Evolutionary conservation across 2,797 vertebrate genomes (phyloP).

Genomic region (Hemibagrus guttatus): DNA sequence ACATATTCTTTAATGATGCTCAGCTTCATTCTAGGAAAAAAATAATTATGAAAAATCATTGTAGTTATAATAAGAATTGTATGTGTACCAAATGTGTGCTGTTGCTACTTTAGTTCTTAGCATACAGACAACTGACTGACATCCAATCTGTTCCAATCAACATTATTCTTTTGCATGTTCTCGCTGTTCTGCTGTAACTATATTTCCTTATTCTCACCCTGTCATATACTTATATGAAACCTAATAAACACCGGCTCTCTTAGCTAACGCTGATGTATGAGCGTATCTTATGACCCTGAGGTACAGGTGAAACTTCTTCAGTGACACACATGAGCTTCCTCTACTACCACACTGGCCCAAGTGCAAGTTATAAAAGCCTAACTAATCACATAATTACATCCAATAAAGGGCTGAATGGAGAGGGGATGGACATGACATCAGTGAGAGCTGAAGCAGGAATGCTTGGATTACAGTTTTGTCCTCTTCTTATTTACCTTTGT

Average conservation of each 20-base stretch:
- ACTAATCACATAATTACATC: slow-evolving; percentile 66
- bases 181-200: slow-evolving; percentile 1
- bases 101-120: background rate
- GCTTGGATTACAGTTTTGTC: slow-evolving; percentile 62
- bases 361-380: slow-evolving; percentile 54
- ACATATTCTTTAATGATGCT: background rate
- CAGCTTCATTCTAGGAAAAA: background rate
- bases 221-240: slow-evolving; percentile 21
- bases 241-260: slow-evolving; percentile 14
- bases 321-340: slow-evolving; percentile 40
- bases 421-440: slow-evolving; percentile 58
- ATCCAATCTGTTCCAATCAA: slow-evolving; percentile 10
- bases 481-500: slow-evolving; percentile 65
- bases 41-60: background rate
- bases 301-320: slow-evolving; percentile 54
- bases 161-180: slow-evolving; percentile 11
- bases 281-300: slow-evolving; percentile 40
- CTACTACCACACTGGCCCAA: slow-evolving; percentile 31
- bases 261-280: slow-evolving; percentile 18
- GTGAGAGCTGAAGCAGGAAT: slow-evolving; percentile 53
- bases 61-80: background rate
- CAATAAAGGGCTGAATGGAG: slow-evolving; percentile 58
- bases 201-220: slow-evolving; percentile 16
- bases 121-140: background rate
- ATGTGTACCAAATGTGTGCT: background rate